A percentile compares a stretch with the other conserved stretches of the same genome.
Evolutionary conservation across 2,888 invertebrate genomes (phyloP).

Genomic region (Meiosimyza decipiens): DNA sequence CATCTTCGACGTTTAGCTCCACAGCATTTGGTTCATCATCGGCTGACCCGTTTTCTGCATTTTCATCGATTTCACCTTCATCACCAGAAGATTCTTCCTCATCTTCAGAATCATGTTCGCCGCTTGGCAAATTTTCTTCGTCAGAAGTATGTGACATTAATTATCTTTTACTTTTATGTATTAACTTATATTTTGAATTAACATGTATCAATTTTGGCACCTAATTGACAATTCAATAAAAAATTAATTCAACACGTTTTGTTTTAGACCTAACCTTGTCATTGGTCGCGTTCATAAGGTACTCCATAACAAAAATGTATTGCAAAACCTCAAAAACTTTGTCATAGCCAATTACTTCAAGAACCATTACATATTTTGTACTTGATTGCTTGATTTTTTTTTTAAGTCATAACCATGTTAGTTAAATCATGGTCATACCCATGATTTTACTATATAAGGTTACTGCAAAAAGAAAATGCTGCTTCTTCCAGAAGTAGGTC

Average conservation of each 20-base stretch:
- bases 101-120: conserved; percentile 38
- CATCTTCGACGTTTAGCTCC: neutral
- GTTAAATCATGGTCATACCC: no score
- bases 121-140: conserved; percentile 54
- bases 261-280: conserved; percentile 33
- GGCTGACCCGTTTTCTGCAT: neutral
- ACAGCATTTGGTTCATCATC: neutral
- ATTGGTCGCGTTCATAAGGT: no score
- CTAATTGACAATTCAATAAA: neutral
- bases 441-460: no score
- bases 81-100: conserved; percentile 39
- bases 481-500: no score
- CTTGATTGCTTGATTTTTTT: no score
- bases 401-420: no score
- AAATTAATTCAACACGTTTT: neutral
- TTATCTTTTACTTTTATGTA: conserved; percentile 11
- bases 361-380: no score
- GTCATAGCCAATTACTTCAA: no score
- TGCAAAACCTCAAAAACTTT: no score
- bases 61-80: conserved; percentile 20
- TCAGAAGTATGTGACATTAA: conserved; percentile 62
- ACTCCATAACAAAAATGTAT: no score
- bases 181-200: neutral
- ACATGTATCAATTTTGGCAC: neutral
- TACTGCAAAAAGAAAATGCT: no score